Evolutionary conservation across 2,888 invertebrate genomes (phyloP), one percentile per base, ranked within the genome.

Genomic region (Tortricodes alternella): DNA sequence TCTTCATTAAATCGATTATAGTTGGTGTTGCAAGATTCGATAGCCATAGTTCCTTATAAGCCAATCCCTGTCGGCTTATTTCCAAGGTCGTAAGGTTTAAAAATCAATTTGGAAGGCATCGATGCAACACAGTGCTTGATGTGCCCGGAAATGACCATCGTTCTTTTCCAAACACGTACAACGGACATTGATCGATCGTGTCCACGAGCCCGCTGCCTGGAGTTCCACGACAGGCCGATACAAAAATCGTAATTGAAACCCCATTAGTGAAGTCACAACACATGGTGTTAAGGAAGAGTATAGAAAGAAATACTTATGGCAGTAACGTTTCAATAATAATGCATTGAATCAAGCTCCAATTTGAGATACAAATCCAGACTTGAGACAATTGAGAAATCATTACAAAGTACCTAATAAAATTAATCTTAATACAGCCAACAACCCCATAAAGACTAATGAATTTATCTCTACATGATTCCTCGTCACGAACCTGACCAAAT

Each of bases 131-230:
- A 57, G 50, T 62, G 55, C 34, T 46, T 49, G 55, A 64, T 64
- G 60, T 53, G 59, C 65, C 66, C 74, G 80, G 82, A 84, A 81
- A 77, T 77, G 76, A 76, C 80, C 72, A 73, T 74, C 60, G 68
- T 67, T 65, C 65, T 70, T 73, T 70, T 74, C 71, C 62, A 68
- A 67, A 62, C 67, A 57, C 60, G 68, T 70, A 62, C 50, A 57
- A 66, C 65, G 68, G 74, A 73, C 76, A 64, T 70, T 74, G 74
- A 76, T 79, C 67, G 74, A 72, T 77, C 61, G 63, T 51, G 61
- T 72, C 24, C 15, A 15, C 11, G 11, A 15, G 34, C 7, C 16
- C 9, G 24, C 13, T 38, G 11, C 38, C 18, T 21, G 18, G n/a
- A 41, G 24, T 41, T 24, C 15, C 2, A 16, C 21, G 38, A 8